Conservation (phyloP, 2,888 invertebrate species). For the Cantharis nigra region DNA sequence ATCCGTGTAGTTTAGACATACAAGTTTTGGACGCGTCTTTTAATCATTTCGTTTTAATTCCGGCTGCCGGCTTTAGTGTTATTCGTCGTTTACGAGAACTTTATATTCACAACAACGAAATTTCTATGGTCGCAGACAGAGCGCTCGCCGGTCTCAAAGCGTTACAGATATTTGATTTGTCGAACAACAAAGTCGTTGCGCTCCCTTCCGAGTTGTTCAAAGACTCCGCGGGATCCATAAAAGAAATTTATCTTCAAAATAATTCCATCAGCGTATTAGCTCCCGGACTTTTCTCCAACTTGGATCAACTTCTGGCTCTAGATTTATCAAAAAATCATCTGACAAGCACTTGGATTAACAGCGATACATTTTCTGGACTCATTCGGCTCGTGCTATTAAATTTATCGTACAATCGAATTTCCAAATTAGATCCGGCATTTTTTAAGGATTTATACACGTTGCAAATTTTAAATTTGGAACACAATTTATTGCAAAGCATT, state of each 20-base stretch:
- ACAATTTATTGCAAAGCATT: constrained; percentile 82
- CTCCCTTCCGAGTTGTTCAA: constrained; percentile 84
- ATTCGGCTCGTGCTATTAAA: constrained; percentile 87
- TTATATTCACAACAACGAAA: constrained; percentile 85
- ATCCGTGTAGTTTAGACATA: constrained; percentile 76
- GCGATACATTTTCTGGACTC: constrained; percentile 83
- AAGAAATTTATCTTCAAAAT: constrained; percentile 88
- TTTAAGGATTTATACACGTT: constrained; percentile 86
- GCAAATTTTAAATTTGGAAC: constrained; percentile 82
- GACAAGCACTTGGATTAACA: constrained; percentile 84
- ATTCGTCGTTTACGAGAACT: constrained; percentile 78
- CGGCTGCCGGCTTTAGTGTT: constrained; percentile 81
- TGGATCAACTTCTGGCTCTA: constrained; percentile 78
- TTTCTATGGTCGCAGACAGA: constrained; percentile 84
- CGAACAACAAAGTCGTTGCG: constrained; percentile 87
- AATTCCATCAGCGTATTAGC: constrained; percentile 87
- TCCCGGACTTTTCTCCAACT: constrained; percentile 82
- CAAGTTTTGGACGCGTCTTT: constrained; percentile 82
- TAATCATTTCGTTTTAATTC: constrained; percentile 84
- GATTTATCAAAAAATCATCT: constrained; percentile 87
- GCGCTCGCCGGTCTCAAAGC: constrained; percentile 81
- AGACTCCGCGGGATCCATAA: constrained; percentile 77
- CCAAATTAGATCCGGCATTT: constrained; percentile 78
- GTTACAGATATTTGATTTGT: constrained; percentile 84
- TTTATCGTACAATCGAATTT: constrained; percentile 82